Percentiles rank a stretch among this genome's conserved stretches.
Evolutionary conservation across 2,888 invertebrate genomes (phyloP).

Genomic region (Melieria omissa): DNA sequence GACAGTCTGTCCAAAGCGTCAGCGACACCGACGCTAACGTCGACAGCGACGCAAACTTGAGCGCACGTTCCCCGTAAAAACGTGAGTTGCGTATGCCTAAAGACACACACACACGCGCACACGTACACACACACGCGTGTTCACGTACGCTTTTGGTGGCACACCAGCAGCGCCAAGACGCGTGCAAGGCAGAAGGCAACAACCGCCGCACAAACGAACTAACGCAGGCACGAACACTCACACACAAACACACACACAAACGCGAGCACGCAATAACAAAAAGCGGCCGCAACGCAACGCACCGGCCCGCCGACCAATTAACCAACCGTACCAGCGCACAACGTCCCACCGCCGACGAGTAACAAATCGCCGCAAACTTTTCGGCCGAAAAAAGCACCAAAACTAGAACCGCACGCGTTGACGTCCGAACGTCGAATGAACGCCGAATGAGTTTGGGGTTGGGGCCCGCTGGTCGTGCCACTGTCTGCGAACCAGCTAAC

Average conservation of each 20-base stretch:
- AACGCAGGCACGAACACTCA: no score
- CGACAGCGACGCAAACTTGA: not conserved
- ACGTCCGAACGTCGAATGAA: slow-evolving; percentile 44
- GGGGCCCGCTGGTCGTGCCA: not conserved
- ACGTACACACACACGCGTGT: slow-evolving; percentile 7
- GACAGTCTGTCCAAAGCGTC: not conserved
- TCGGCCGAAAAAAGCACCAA: not conserved
- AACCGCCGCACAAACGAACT: no score
- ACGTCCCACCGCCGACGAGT: no score
- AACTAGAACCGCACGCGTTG: slow-evolving; percentile 43
- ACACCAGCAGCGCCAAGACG: not conserved
- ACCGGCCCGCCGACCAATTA: no score
- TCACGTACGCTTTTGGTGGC: not conserved
- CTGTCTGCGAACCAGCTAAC: no score
- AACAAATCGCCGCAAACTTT: not conserved
- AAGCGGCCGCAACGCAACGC: no score
- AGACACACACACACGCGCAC: slow-evolving; percentile 27
- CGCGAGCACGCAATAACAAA: no score
- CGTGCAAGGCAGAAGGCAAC: no score
- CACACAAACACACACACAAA: no score
- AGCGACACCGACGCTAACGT: not conserved
- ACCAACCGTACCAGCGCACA: no score
- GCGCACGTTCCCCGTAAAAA: not conserved
- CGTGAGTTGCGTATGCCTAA: not conserved
- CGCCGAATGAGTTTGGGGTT: not conserved